These are phyloP conservation scores for Halcyon smyrnensis DNA, from an alignment of 2,797 vertebrate genomes.

Conservation along the genomic window DNA sequence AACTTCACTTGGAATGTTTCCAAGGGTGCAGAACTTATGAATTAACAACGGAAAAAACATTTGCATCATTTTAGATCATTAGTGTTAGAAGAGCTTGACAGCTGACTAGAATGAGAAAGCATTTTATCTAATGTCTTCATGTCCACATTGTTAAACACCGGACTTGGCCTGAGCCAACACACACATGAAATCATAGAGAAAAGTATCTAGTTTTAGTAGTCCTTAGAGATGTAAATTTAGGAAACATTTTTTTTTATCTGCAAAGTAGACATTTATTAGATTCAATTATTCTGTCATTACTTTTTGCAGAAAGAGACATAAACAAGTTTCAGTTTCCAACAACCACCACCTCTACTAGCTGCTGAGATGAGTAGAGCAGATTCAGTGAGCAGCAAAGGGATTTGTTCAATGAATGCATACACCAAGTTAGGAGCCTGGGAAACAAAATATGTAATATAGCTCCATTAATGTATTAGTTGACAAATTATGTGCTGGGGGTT, in stretches of 20 bases:
- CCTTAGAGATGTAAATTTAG: neutral
- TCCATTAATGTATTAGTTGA: neutral
- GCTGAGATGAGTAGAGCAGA: neutral
- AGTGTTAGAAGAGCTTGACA: neutral
- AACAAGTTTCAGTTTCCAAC: neutral
- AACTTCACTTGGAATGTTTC: neutral
- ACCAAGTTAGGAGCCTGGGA: neutral
- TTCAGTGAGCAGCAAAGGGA: neutral
- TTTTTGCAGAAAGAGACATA: neutral
- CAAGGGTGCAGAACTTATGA: neutral
- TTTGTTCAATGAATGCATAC: neutral
- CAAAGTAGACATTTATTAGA: neutral
- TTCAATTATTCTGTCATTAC: neutral
- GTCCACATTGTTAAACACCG: neutral
- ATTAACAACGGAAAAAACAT: neutral
- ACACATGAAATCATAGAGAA: neutral
- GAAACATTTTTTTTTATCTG: neutral
- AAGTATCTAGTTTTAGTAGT: neutral
- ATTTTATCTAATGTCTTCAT: neutral
- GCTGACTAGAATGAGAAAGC: neutral
- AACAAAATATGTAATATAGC: neutral
- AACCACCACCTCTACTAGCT: neutral
- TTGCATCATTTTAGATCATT: neutral
- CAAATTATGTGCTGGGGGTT: neutral
- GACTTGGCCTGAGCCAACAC: neutral